Conservation (phyloP, 2,888 invertebrate genomes). For the Leucophora obtusa region DNA sequence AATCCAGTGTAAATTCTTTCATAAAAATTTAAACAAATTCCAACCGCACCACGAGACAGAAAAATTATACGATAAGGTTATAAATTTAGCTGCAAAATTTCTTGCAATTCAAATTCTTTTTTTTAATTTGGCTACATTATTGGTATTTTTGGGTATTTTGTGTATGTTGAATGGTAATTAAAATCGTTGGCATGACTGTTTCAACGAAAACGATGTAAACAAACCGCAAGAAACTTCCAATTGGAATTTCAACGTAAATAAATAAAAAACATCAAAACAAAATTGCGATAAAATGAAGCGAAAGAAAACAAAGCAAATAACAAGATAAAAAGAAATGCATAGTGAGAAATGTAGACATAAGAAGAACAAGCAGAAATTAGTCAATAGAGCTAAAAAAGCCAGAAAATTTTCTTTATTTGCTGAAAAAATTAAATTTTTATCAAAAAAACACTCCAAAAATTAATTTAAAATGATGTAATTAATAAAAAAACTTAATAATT, state of each 20-base stretch:
- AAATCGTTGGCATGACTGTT: background rate
- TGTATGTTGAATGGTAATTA: no score
- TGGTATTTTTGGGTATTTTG: no score
- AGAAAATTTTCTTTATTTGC: conserved; percentile 42
- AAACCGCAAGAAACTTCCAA: conserved; percentile 20
- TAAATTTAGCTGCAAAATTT: no score
- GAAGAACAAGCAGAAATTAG: conserved; percentile 41
- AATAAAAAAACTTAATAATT: conserved; percentile 45
- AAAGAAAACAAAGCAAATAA: conserved; percentile 37
- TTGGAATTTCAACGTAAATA: conserved; percentile 27
- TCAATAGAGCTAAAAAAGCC: conserved; percentile 45
- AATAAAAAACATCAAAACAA: conserved; percentile 12
- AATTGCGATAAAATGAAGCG: conserved; percentile 7
- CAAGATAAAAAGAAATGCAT: conserved; percentile 31
- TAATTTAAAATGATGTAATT: conserved; percentile 19
- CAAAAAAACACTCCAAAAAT: conserved; percentile 36
- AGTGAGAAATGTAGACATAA: conserved; percentile 28
- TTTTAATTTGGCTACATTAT: no score
- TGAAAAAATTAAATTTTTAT: conserved; percentile 36
- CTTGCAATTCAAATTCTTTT: no score
- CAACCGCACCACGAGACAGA: no score
- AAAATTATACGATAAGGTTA: no score
- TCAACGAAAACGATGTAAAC: conserved; percentile 42
- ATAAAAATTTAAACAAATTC: no score
- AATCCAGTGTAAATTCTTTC: no score